Evolutionary conservation across 1,140 invertebrate genomes (phyloP).

Genomic region (Camponotus pennsylvanicus): DNA sequence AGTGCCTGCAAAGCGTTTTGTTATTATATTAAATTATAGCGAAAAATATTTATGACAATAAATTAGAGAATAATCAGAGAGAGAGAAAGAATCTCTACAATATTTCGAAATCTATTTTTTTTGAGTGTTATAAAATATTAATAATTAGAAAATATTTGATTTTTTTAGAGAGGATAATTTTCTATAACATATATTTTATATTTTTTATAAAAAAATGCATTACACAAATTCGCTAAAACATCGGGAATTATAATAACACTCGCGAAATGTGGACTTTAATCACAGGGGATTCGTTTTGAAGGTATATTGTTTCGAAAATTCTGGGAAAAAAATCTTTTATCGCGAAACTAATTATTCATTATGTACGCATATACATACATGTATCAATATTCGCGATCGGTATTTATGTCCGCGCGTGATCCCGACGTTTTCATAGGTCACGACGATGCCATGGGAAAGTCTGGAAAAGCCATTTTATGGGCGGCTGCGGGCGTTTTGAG

Average conservation of each 20-base stretch:
- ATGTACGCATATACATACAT: too few relatives aligned
- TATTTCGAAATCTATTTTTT: too few relatives aligned
- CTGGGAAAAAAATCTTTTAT: background rate
- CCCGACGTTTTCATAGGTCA: conserved; percentile 43
- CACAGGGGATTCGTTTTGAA: background rate
- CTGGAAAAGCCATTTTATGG: conserved; percentile 49
- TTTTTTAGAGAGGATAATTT: too few relatives aligned
- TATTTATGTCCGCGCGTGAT: conserved; percentile 19
- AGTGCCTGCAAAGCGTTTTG: too few relatives aligned
- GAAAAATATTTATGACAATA: too few relatives aligned
- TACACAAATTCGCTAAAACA: background rate
- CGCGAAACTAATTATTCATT: background rate
- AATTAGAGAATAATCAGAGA: too few relatives aligned
- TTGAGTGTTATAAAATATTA: too few relatives aligned
- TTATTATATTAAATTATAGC: too few relatives aligned
- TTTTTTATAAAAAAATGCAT: background rate
- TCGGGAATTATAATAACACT: background rate
- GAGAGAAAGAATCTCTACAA: too few relatives aligned
- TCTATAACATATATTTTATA: too few relatives aligned
- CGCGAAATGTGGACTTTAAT: background rate
- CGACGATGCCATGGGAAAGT: conserved; percentile 48
- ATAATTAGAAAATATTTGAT: too few relatives aligned
- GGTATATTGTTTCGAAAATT: background rate
- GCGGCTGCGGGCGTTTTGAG: conserved; percentile 47
- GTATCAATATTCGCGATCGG: background rate